These are phyloP conservation scores for Apodemia zela DNA, from an alignment of 2,888 invertebrate species.

Conservation along the genomic window DNA sequence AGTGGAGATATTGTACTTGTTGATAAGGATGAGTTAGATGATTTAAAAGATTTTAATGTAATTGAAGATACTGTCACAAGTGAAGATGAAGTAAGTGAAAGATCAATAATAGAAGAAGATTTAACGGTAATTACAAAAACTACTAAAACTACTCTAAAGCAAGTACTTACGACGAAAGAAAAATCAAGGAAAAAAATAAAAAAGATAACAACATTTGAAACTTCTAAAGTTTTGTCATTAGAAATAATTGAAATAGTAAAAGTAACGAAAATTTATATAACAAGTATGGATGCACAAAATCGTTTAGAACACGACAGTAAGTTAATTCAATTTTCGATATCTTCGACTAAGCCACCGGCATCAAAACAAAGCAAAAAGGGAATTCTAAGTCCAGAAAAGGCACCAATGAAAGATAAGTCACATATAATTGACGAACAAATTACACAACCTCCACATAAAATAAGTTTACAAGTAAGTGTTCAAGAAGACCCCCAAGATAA, in stretches of 20 bases:
- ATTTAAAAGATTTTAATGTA: slow-evolving; percentile 28
- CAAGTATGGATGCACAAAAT: neutral
- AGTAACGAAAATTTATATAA: slow-evolving; percentile 10
- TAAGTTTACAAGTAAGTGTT: too few species aligned
- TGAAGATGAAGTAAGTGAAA: slow-evolving; percentile 20
- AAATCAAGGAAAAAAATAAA: slow-evolving; percentile 21
- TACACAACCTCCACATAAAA: too few species aligned
- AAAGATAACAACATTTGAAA: slow-evolving; percentile 5
- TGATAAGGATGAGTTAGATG: slow-evolving; percentile 28
- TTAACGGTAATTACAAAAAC: slow-evolving; percentile 23
- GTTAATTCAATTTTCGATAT: slow-evolving; percentile 16
- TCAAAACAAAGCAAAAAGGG: too few species aligned
- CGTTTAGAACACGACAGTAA: neutral
- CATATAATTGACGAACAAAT: too few species aligned
- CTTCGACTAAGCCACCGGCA: slow-evolving; percentile 1
- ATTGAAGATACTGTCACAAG: slow-evolving; percentile 25
- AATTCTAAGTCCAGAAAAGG: too few species aligned
- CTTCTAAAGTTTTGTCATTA: neutral
- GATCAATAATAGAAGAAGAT: slow-evolving; percentile 23
- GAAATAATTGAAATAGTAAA: neutral
- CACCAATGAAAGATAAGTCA: too few species aligned
- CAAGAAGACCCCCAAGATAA: too few species aligned
- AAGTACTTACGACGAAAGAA: slow-evolving; percentile 20
- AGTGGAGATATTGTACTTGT: slow-evolving; percentile 34
- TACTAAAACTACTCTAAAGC: slow-evolving; percentile 22